These are phyloP conservation scores for Pyrgilauda ruficollis DNA, from an alignment of 2,113 vertebrate genomes.

Conservation along the genomic window DNA sequence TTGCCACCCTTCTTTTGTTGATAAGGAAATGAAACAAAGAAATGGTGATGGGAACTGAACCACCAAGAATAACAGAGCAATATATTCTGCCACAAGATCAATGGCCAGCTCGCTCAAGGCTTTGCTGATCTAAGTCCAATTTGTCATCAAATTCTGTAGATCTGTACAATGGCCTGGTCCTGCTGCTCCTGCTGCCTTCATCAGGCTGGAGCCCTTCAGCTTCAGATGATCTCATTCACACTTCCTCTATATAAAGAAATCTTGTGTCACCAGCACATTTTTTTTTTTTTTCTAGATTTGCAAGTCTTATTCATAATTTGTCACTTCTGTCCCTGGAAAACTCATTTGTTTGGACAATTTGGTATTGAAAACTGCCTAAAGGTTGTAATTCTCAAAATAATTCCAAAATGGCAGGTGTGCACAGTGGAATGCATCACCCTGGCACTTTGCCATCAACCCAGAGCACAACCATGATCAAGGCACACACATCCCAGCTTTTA, in stretches of 20 bases:
- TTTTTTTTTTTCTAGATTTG: not conserved
- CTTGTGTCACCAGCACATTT: not conserved
- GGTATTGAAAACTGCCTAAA: not conserved
- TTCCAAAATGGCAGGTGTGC: not conserved
- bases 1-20: not conserved
- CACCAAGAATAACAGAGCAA: not conserved
- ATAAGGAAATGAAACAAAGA: not conserved
- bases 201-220: not conserved
- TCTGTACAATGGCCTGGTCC: fast-evolving
- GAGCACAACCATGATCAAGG: not conserved
- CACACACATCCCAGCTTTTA: not conserved
- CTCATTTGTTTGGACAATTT: not conserved
- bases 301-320: not conserved
- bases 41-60: not conserved
- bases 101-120: not conserved
- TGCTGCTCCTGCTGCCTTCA: not conserved
- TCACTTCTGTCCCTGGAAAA: not conserved
- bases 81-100: not conserved
- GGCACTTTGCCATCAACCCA: not conserved
- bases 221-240: not conserved
- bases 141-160: not conserved
- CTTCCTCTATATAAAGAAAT: not conserved
- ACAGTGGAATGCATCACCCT: not conserved
- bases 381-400: not conserved
- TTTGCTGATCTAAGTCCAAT: not conserved